Conservation (phyloP, 30 jellyfish, hydroid and myxozoan genomes). For the Cassiopea andromeda region DNA sequence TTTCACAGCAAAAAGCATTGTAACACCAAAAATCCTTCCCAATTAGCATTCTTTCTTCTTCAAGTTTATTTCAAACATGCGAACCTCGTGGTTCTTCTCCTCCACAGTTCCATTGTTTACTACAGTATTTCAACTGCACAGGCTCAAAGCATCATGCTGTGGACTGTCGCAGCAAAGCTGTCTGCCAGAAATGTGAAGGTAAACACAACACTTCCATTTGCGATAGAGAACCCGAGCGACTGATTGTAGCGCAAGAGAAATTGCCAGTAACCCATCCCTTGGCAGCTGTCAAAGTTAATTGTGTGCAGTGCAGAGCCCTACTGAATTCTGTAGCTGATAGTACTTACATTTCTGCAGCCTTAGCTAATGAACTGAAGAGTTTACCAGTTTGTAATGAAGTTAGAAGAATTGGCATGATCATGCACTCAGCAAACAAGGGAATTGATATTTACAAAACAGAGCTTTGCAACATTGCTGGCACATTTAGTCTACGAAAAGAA, state of each 20-base stretch:
- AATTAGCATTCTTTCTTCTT: no score
- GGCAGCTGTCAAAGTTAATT: slow-evolving; percentile 51
- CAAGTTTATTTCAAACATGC: no score
- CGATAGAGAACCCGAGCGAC: slow-evolving; percentile 24
- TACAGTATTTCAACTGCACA: slow-evolving; percentile 73
- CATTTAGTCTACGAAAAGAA: background rate
- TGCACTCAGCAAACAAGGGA: slow-evolving; percentile 37
- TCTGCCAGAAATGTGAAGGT: slow-evolving; percentile 53
- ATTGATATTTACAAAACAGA: slow-evolving; percentile 28
- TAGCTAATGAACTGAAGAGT: slow-evolving; percentile 17
- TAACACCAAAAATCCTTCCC: no score
- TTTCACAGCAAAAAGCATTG: no score
- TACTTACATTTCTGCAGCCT: slow-evolving; percentile 46
- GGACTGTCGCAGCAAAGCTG: slow-evolving; percentile 48
- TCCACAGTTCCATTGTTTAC: no score
- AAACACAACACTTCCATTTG: slow-evolving; percentile 73
- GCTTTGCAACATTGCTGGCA: background rate
- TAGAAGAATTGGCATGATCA: slow-evolving; percentile 50
- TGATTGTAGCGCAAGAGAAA: slow-evolving; percentile 40
- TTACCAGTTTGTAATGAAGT: slow-evolving; percentile 26
- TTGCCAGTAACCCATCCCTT: slow-evolving; percentile 65
- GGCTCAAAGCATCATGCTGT: slow-evolving; percentile 63
- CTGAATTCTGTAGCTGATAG: slow-evolving; percentile 75
- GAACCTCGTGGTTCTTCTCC: no score
- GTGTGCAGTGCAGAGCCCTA: slow-evolving; percentile 54